Base-by-base conservation (phyloP, 1,140 invertebrate species). In the Penaeus vannamei region DNA sequence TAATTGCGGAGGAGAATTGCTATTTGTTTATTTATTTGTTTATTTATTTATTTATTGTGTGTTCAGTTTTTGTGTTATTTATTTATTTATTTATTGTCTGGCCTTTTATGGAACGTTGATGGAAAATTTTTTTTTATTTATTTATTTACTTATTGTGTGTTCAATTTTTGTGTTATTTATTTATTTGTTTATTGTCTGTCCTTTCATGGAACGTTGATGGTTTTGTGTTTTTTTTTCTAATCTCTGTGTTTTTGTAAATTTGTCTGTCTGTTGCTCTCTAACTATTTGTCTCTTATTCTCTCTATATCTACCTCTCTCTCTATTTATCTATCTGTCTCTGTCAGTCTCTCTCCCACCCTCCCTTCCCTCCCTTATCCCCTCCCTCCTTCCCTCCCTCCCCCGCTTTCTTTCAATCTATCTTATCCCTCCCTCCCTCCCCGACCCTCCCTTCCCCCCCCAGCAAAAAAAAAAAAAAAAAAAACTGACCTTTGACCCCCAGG, bases 401-500 rank as follows among this genome's bases (percentile, higher is more conserved):
- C 46, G 0, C 60, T 23, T 23, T 32, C 23, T n/a, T 8, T 29
- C 22, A 0, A 36, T 59, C 69, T 17, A 36, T 36, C 12, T 61
- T 3, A 7, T 59, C 46, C 8, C 1, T 42, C 36, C 36, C 36
- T 42, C 36, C 3, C 36, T 42, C 36, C 36, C 36, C 36, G 8
- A 2, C 36, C 36, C 36, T 42, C 8, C 36, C 36, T 42, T 42
- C 8, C 36, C 4, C 36, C 36, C 4, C 36, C 4, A 42, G 4
- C 4, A 42, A 2, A 42, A 42, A 0, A 42, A 42, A 42, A 2
- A 7, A 0, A 42, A 42, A 42, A 42, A 42, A 42, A 42, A 42
- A 7, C 36, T 42, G 36, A 0, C 36, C 36, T 42, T 42, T 53
- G 8, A n/a, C n/a, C 29, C 2, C 2, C 91, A 98, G 97, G 97